These are phyloP conservation scores for Diarsia mendica DNA, from an alignment of 2,888 invertebrate species.

Conservation along the genomic window DNA sequence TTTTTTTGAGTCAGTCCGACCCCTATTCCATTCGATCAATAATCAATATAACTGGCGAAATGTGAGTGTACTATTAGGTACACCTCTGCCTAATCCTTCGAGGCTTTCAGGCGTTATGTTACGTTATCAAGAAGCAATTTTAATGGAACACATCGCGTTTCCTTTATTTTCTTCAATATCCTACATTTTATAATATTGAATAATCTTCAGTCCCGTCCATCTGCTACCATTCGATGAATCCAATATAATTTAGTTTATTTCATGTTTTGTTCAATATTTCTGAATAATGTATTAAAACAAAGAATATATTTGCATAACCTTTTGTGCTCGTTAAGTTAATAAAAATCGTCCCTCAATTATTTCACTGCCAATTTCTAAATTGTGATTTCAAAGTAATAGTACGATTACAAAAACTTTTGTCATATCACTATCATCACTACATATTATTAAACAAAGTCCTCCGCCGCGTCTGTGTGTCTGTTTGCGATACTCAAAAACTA, in stretches of 20 bases:
- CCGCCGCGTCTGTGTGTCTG: no score
- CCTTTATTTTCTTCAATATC: slow-evolving; percentile 10
- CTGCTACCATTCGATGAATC: slow-evolving; percentile 5
- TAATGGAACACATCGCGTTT: not conserved
- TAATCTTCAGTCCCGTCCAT: slow-evolving; percentile 1
- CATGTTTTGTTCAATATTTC: not conserved
- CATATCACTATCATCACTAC: not conserved
- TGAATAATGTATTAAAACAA: no score
- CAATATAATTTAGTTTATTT: not conserved
- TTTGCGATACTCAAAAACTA: no score
- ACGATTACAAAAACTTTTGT: not conserved
- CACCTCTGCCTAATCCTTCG: no score
- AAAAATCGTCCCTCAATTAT: not conserved
- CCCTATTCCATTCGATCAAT: no score
- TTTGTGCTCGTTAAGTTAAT: not conserved
- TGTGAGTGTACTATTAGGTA: no score
- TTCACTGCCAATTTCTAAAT: not conserved
- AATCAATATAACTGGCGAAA: no score
- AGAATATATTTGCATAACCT: not conserved
- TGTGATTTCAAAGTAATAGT: not conserved
- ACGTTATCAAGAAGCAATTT: not conserved
- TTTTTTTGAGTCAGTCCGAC: no score
- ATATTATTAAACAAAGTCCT: no score
- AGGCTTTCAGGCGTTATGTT: no score
- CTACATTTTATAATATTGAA: slow-evolving; percentile 1